Base-by-base conservation (phyloP, 2,888 invertebrate species). In the Netelia inedita region DNA sequence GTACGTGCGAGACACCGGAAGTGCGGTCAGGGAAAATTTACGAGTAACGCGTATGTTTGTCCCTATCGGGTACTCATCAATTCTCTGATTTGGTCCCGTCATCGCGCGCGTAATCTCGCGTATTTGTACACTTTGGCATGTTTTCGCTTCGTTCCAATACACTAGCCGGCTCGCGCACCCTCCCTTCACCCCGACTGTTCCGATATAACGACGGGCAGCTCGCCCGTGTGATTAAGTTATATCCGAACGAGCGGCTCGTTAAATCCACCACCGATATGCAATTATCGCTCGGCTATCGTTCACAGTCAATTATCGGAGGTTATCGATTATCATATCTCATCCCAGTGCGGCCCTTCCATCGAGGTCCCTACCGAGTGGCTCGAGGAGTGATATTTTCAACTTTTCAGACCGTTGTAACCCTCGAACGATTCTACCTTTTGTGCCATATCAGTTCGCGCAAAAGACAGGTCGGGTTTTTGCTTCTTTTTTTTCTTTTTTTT, bases 391-490 rank as follows among this genome's bases (percentile, higher is more conserved):
- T 41, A 53, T 65, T 57, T 41, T 43, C 16, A 16, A n/a, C 43
- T 55, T 76, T 66, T 41, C 41, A 35, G 75, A 55, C n/a, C 10
- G 16, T 53, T 69, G 57, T 59, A 69, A 50, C 59, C 46, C 46
- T 46, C 57, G n/a, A 28, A 9, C n/a, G 28, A 53, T 50, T 28
- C 63, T 35, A 28, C 23, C 23, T 35, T 19, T 3, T 50, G 14
- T 28, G 3, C 16, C 8, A 14, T 16, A 55, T 57, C 71, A 35
- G 16, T 2, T 16, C 23, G 16, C 35, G 1, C 14, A 53, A 16
- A 55, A 65, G 72, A 78, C 79, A 86, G 83, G 76, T 76, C 43
- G 55, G 78, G 63, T 79, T 85, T 79, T 61, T 63, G 78, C 53
- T 78, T n/a, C 21, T n/a, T 14, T 14, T 28, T 41, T 57, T 5